Evolutionary conservation across 2,888 invertebrate species (phyloP), one percentile per base, ranked within the genome.

Genomic region (Conomelus anceps): DNA sequence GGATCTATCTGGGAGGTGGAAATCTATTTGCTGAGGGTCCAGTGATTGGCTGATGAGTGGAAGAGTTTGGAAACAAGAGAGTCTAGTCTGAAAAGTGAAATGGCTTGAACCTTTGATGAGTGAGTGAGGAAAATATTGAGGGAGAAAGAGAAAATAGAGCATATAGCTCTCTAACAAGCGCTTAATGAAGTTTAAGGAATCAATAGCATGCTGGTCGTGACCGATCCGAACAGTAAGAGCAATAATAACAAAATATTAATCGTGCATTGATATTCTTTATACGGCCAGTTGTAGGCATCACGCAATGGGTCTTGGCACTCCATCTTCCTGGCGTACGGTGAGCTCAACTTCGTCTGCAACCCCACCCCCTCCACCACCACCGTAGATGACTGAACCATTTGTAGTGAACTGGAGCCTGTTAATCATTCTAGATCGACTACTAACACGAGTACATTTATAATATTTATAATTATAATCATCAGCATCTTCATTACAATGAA

Each of bases 101-200:
- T 34, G 34, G 13, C 34, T 34, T 34, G 17, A 34, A 17, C 17
- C 34, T 34, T 17, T 34, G 63, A 13, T n/a, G 63, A 63, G 63
- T n/a, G 63, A 63, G 63, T 63, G 63, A 63, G 63, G 20, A 0
- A n/a, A n/a, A 63, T 63, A n/a, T 63, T 63, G 13, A 63, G n/a
- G n/a, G 63, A 63, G 63, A n/a, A n/a, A 63, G n/a, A 34, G 11
- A 17, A n/a, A 63, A 63, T 63, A n/a, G n/a, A 63, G 63, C 63
- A 63, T 63, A n/a, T 63, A 63, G 63, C 63, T 63, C 63, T 13
- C n/a, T 7, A 63, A 22, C 86, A 86, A 86, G 24, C n/a, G 85
- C 88, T 85, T 88, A 88, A 88, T 88, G 88, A 29, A 88, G 85
- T 88, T 85, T 88, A 85, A 88, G 85, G 88, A 88, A 88, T 85